phyloP scores from a whole-genome alignment of 2,113 vertebrate species.

The Elachura formosa region DNA sequence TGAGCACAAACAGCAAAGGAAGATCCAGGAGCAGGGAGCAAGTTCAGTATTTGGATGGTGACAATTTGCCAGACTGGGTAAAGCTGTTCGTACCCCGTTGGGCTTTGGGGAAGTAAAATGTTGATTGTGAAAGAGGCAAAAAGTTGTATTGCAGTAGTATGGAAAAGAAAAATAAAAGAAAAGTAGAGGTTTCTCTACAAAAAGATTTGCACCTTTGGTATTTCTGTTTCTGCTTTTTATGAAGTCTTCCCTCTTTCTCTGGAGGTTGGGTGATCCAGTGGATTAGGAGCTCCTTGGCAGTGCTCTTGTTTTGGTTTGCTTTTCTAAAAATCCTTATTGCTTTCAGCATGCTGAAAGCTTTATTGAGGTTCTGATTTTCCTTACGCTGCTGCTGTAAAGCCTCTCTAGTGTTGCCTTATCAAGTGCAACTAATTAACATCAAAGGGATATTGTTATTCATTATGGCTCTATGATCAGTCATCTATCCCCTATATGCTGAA shows the following conservation, averaged over 20 bases:
- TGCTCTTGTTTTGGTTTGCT: not conserved
- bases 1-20: not conserved
- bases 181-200: not conserved
- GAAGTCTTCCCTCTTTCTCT: not conserved
- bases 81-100: fast-evolving
- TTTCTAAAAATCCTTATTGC: not conserved
- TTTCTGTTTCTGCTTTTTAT: not conserved
- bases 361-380: conserved; percentile 27
- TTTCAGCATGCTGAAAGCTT: not conserved
- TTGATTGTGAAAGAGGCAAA: not conserved
- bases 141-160: not conserved
- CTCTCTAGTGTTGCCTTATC: conserved; percentile 33
- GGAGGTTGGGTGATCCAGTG: not conserved
- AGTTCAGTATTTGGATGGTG: not conserved
- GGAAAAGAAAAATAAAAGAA: not conserved
- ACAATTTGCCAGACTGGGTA: not conserved
- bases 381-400: conserved; percentile 1
- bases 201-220: not conserved
- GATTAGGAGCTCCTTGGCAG: not conserved
- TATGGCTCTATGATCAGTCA: conserved; percentile 42
- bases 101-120: not conserved
- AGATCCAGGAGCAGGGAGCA: not conserved
- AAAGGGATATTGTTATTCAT: conserved; percentile 62
- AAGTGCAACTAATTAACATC: conserved; percentile 60
- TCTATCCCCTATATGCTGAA: conserved; percentile 44